Evolutionary conservation across 2,797 vertebrate genomes (phyloP).

Genomic region (Alcedo atthis): DNA sequence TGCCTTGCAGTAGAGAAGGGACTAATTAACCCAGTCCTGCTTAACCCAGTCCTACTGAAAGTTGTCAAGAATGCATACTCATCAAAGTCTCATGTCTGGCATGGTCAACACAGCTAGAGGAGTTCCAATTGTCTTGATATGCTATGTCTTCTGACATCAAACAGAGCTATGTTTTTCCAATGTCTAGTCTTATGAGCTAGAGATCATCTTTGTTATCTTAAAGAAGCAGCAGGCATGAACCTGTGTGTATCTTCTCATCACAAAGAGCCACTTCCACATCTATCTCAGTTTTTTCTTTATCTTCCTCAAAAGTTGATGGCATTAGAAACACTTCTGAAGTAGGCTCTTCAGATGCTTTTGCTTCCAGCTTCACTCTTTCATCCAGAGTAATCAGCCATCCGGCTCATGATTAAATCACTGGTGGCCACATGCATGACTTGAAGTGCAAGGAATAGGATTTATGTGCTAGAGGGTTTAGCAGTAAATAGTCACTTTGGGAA

Average conservation of each 20-base stretch:
- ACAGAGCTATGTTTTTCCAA: neutral
- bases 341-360: conserved; percentile 1
- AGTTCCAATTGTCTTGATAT: neutral
- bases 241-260: neutral
- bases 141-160: neutral
- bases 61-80: neutral
- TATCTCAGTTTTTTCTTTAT: neutral
- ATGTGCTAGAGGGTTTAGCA: neutral
- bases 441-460: neutral
- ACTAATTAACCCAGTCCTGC: neutral
- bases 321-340: neutral
- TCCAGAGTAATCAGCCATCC: neutral
- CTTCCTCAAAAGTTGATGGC: neutral
- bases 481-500: neutral
- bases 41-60: neutral
- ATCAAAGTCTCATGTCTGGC: fast-evolving
- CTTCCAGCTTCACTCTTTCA: neutral
- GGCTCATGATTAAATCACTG: neutral
- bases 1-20: neutral
- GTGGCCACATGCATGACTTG: fast-evolving
- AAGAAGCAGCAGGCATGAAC: neutral
- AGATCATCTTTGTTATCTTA: neutral
- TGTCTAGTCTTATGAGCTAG: neutral
- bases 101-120: neutral
- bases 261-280: neutral